These are phyloP conservation scores for Microtus richardsoni DNA, from an alignment of 2,113 vertebrate genomes.

Conservation along the genomic window DNA sequence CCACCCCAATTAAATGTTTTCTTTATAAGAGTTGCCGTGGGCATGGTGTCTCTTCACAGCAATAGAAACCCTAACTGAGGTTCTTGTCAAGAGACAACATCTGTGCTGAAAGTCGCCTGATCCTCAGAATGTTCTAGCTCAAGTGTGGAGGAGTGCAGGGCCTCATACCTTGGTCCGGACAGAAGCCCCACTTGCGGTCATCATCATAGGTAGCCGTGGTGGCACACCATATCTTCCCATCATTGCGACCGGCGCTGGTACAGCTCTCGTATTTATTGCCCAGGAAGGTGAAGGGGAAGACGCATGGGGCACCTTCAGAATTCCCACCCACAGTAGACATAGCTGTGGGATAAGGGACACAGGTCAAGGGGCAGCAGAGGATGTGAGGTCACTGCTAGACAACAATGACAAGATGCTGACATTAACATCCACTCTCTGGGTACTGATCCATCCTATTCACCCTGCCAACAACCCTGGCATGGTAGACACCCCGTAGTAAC, in stretches of 20 bases:
- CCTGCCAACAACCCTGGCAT: accelerated
- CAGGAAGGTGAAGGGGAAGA: constrained; percentile 96
- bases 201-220: constrained; percentile 94
- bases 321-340: constrained; percentile 98
- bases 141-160: accelerated
- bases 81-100: neutral
- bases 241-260: constrained; percentile 92
- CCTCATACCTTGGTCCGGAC: constrained; percentile 94
- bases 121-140: neutral
- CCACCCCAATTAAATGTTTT: neutral
- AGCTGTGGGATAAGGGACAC: constrained; percentile 83
- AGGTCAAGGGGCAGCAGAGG: neutral
- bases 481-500: accelerated
- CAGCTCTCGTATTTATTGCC: constrained; percentile 93
- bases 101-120: neutral
- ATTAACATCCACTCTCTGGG: accelerated
- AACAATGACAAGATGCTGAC: accelerated
- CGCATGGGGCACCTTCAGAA: constrained; percentile 94
- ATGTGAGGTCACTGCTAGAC: neutral
- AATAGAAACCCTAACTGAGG: neutral
- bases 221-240: constrained; percentile 96
- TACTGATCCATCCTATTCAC: accelerated
- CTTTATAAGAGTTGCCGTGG: neutral
- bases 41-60: neutral
- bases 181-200: constrained; percentile 99